These are phyloP conservation scores for Odontothrips loti DNA, from an alignment of 2,888 invertebrate species.

Conservation along the genomic window DNA sequence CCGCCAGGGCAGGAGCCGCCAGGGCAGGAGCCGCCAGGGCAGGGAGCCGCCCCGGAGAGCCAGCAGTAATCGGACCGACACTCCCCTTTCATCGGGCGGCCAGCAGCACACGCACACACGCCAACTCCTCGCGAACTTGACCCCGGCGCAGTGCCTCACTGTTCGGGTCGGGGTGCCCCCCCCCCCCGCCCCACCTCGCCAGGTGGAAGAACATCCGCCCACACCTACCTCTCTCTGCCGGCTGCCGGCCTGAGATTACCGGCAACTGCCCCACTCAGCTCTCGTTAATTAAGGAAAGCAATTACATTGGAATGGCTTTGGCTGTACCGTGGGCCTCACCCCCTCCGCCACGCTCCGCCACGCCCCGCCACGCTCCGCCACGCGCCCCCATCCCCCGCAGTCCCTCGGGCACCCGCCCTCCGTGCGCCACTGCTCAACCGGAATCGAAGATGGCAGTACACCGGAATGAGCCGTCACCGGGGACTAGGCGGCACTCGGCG, in stretches of 20 bases:
- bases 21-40: no score
- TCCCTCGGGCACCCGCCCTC: background rate
- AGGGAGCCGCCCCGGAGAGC: no score
- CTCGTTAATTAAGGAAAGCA: slow-evolving; percentile 26
- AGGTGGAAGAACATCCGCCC: background rate
- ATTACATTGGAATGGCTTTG: slow-evolving; percentile 14
- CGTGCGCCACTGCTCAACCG: no score
- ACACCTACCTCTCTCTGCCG: background rate
- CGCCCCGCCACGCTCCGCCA: background rate
- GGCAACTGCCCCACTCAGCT: slow-evolving; percentile 21
- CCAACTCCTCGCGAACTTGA: background rate
- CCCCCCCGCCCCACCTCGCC: background rate
- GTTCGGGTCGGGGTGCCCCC: no score
- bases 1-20: no score
- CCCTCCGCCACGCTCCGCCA: background rate
- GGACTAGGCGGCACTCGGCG: background rate
- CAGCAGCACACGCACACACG: background rate
- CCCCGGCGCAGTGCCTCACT: background rate
- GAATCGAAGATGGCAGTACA: no score
- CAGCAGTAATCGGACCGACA: no score
- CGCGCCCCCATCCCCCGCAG: background rate
- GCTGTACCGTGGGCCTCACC: background rate
- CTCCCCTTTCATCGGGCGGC: background rate
- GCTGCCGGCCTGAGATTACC: slow-evolving; percentile 8
- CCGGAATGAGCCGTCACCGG: no score